These are phyloP conservation scores for Apis florea DNA, from an alignment of 1,140 invertebrate species.

Conservation along the genomic window DNA sequence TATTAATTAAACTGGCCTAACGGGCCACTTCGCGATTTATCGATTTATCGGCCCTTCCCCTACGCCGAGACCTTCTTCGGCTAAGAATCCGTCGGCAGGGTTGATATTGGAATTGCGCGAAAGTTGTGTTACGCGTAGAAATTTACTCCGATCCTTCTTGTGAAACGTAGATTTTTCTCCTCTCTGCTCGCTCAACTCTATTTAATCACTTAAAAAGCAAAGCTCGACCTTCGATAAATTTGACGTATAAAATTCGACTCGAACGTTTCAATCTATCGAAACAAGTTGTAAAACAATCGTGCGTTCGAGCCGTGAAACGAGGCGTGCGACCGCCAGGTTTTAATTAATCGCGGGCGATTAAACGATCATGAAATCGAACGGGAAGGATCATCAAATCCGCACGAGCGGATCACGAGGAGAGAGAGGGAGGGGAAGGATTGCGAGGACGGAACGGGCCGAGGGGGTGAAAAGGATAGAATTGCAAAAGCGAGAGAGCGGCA, in stretches of 20 bases:
- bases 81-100: neutral
- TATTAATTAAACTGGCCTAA: slow-evolving; percentile 74
- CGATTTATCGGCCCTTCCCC: slow-evolving; percentile 49
- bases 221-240: no score
- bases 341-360: slow-evolving; percentile 56
- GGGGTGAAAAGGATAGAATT: slow-evolving; percentile 68
- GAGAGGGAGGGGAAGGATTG: slow-evolving; percentile 55
- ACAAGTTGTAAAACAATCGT: no score
- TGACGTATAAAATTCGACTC: no score
- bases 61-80: neutral
- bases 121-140: no score
- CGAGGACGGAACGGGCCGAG: slow-evolving; percentile 43
- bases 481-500: slow-evolving; percentile 63
- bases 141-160: no score
- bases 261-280: no score
- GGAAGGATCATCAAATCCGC: slow-evolving; percentile 65
- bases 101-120: no score
- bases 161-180: no score
- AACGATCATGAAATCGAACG: slow-evolving; percentile 60
- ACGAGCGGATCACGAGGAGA: slow-evolving; percentile 53
- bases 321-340: slow-evolving; percentile 22
- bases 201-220: no score
- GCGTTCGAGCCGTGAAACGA: neutral
- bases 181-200: no score
- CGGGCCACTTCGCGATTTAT: slow-evolving; percentile 62